Evolutionary conservation across 2,888 invertebrate species (phyloP), one percentile per base, ranked within the genome.

Genomic region (Mycalesis mineus): DNA sequence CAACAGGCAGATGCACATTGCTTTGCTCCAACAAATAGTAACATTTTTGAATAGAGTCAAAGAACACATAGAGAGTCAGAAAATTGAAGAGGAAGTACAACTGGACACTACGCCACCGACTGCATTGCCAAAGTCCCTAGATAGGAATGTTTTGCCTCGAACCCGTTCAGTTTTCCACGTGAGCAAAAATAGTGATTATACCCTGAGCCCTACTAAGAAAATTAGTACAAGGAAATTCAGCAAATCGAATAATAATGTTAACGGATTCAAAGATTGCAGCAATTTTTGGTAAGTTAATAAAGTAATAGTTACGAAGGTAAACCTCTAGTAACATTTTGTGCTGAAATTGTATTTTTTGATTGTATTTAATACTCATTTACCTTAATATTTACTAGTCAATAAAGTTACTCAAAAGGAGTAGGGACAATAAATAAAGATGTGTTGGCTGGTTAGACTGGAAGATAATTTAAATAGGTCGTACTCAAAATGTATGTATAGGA

Each of bases 1-100:
- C 53, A 94, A 92, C 77, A 90, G 93, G 63, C 92, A 93, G 77
- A 94, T 94, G 94, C 94, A 94, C 78, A 91, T 92, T 75, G 93
- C 93, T 31, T 89, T 94, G 71, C 92, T 94, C 85, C 92, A 92
- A 73, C 94, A 94, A 80, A 92, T 94, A 65, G 92, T 93, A 42
- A 91, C 91, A 60, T 94, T 94, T 76, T 78, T 94, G 69, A 94
- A 92, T 72, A 91, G 92, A 77, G 92, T 93, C 4, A 93, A 93
- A 70, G 92, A 92, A 65, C 93, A 93, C 67, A 89, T 94, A 65
- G 92, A 92, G 62, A 73, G 70, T 57, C 82, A 84, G 65, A 80
- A 73, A 50, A 71, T 68, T 28, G 80, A 82, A 36, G 50, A 68
- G 40, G 65, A 68, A 50, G 62, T 71, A 1, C 68, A 66, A 49